Conservation (phyloP, 1,140 invertebrate genomes). For the Varroa destructor region DNA sequence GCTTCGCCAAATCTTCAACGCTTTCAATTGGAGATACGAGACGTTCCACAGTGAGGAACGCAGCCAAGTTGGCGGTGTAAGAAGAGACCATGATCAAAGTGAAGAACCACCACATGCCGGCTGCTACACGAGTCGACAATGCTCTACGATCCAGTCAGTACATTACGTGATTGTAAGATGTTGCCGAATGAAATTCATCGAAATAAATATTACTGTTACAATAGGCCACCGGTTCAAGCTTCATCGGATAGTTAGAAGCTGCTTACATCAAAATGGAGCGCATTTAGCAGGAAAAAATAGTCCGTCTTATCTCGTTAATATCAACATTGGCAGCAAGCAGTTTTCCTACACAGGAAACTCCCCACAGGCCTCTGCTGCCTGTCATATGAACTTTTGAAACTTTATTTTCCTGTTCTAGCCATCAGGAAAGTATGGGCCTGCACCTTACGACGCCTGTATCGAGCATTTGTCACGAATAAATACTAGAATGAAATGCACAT, state of each 20-base stretch:
- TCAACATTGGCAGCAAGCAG: too few relatives aligned
- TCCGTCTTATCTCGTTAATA: too few relatives aligned
- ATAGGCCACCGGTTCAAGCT: background rate
- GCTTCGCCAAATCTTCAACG: slow-evolving; percentile 48
- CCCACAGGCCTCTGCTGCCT: too few relatives aligned
- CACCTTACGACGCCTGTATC: background rate
- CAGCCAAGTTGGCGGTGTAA: slow-evolving; percentile 49
- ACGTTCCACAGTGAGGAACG: slow-evolving; percentile 49
- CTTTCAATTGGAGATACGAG: slow-evolving; percentile 46
- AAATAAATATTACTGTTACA: background rate
- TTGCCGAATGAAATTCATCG: background rate
- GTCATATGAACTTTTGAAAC: background rate
- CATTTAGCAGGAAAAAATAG: too few relatives aligned
- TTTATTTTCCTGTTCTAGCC: background rate
- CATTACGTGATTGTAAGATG: background rate
- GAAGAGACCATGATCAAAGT: slow-evolving; percentile 49
- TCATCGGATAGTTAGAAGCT: too few relatives aligned
- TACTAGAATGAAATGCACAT: too few relatives aligned
- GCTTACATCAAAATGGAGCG: too few relatives aligned
- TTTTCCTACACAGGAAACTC: too few relatives aligned
- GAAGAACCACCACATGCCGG: slow-evolving; percentile 48
- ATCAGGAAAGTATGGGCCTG: background rate
- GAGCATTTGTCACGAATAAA: too few relatives aligned
- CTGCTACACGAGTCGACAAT: slow-evolving; percentile 41
- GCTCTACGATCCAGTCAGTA: slow-evolving; percentile 36